phyloP scores from a whole-genome alignment of 2,113 vertebrate species.

The Thymallus thymallus region DNA sequence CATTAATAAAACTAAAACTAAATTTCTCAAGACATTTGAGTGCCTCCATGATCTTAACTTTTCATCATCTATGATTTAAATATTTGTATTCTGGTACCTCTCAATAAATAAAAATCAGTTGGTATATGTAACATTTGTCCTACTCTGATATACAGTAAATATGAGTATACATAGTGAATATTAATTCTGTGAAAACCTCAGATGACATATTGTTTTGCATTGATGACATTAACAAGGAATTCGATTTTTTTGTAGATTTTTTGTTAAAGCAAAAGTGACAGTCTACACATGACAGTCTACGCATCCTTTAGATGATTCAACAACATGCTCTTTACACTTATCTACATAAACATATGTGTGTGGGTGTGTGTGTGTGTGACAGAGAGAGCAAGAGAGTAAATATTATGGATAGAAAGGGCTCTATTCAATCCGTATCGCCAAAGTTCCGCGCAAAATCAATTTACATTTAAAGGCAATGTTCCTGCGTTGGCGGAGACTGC shows the following conservation, averaged over 20 bases:
- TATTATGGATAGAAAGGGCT: constrained; percentile 3
- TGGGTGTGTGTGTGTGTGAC: not conserved
- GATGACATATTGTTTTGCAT: too few species aligned
- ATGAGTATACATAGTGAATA: constrained; percentile 33
- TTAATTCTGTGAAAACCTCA: constrained; percentile 28
- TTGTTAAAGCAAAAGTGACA: too few species aligned
- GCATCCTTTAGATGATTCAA: not conserved
- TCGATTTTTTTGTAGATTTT: too few species aligned
- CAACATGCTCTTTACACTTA: not conserved
- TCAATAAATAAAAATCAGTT: constrained; percentile 65
- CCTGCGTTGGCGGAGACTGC: too few species aligned
- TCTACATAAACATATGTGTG: not conserved
- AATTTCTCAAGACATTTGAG: constrained; percentile 13
- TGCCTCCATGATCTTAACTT: constrained; percentile 4
- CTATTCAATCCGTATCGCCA: not conserved
- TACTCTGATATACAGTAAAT: constrained; percentile 54
- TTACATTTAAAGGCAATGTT: too few species aligned
- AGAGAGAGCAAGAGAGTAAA: constrained; percentile 12
- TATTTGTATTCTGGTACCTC: constrained; percentile 65
- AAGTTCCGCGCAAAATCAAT: too few species aligned
- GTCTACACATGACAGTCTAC: too few species aligned
- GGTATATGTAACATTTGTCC: constrained; percentile 47
- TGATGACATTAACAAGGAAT: too few species aligned
- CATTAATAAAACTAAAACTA: constrained; percentile 42
- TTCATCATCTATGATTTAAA: constrained; percentile 21